Percentiles rank a stretch among this genome's conserved stretches.
phyloP scores from a whole-genome alignment of 2,888 invertebrate species.

The Heterodera filipjevi region DNA sequence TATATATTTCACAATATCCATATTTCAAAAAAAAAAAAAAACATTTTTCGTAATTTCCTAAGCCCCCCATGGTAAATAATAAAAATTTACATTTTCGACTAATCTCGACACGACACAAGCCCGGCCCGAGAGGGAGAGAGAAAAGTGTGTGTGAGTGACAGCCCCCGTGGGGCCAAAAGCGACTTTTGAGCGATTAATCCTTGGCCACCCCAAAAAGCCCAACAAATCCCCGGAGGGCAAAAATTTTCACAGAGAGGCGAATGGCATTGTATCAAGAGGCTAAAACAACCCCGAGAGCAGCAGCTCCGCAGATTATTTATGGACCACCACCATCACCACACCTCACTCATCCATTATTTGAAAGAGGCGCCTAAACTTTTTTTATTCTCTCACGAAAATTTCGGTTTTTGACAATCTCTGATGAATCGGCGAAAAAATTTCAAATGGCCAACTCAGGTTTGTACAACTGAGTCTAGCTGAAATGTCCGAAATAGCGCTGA shows the following conservation, averaged over 20 bases:
- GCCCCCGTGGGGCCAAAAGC: not conserved
- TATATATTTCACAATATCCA: not conserved
- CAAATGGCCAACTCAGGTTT: no score
- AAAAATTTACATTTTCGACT: conserved; percentile 9
- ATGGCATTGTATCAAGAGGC: not conserved
- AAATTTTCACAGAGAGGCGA: not conserved
- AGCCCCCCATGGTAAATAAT: not conserved
- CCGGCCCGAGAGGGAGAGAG: not conserved
- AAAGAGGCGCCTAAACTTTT: not conserved
- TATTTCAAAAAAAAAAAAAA: not conserved
- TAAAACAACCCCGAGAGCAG: not conserved
- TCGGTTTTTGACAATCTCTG: not conserved
- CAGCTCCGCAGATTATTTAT: not conserved
- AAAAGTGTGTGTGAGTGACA: not conserved
- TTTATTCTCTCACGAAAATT: not conserved
- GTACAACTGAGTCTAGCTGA: no score
- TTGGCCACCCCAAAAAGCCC: not conserved
- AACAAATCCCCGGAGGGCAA: not conserved
- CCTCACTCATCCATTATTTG: not conserved
- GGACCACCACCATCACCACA: not conserved
- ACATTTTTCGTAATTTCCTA: not conserved
- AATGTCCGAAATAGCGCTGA: no score
- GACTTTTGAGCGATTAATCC: conserved; percentile 12
- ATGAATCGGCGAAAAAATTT: no score
- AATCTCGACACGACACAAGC: not conserved